These are phyloP conservation scores for Penaeus monodon DNA, from an alignment of 2,888 invertebrate genomes.

Conservation along the genomic window DNA sequence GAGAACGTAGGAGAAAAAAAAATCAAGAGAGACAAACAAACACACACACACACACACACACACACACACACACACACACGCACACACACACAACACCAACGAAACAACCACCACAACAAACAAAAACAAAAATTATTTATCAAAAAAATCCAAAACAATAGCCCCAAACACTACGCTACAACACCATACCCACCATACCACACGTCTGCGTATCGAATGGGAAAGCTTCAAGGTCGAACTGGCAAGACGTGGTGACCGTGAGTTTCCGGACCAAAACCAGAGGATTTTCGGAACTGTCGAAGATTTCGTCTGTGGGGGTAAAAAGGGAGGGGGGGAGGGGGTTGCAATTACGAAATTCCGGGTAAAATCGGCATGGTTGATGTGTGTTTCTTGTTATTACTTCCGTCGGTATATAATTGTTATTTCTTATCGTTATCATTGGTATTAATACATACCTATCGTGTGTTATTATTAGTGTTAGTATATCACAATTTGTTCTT, in stretches of 20 bases:
- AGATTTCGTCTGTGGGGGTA: neutral
- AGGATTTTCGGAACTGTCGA: conserved; percentile 9
- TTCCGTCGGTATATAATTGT: neutral
- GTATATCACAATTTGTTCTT: too few relatives aligned
- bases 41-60: too few relatives aligned
- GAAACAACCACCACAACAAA: too few relatives aligned
- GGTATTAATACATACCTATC: too few relatives aligned
- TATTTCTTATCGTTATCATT: too few relatives aligned
- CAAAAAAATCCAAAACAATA: neutral
- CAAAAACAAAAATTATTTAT: too few relatives aligned
- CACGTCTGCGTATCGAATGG: conserved; percentile 30
- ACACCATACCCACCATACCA: neutral
- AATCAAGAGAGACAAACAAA: too few relatives aligned
- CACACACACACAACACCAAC: too few relatives aligned
- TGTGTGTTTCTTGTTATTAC: neutral
- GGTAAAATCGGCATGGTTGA: neutral
- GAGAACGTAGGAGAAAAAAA: too few relatives aligned
- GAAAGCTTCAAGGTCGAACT: neutral
- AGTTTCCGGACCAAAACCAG: neutral
- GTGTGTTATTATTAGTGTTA: too few relatives aligned
- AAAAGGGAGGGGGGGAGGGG: neutral
- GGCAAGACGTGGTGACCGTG: neutral
- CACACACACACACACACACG: too few relatives aligned
- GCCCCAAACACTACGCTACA: neutral
- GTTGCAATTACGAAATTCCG: too few relatives aligned